These are phyloP conservation scores for Tamandua tetradactyla DNA, from an alignment of 2,797 vertebrate species.

Conservation along the genomic window DNA sequence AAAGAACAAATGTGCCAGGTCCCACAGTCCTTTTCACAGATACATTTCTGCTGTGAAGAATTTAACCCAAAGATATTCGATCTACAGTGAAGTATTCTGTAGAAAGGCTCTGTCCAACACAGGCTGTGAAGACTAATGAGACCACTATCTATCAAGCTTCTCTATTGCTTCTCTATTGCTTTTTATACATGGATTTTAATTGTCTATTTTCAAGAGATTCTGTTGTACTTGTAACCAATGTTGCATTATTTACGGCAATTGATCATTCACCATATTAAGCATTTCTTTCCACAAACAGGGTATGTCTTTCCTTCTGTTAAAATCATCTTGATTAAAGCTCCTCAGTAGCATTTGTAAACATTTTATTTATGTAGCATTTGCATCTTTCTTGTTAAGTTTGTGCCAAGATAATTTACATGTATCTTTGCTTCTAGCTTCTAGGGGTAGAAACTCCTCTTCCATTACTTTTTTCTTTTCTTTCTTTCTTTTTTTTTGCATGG, in stretches of 20 bases:
- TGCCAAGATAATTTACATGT: neutral
- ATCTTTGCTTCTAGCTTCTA: neutral
- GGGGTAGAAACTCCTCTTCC: neutral
- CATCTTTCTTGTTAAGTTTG: neutral
- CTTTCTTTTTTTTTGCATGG: no score
- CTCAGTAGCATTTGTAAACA: neutral
- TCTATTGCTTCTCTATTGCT: neutral
- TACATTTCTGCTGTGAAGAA: neutral
- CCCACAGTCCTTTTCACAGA: neutral
- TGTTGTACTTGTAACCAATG: neutral
- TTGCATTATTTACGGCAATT: neutral
- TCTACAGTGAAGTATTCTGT: neutral
- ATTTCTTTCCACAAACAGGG: neutral
- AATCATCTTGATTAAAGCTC: neutral
- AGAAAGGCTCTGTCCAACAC: neutral
- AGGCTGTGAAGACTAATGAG: neutral
- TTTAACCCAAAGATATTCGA: neutral
- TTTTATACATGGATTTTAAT: neutral
- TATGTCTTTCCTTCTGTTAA: neutral
- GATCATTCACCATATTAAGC: neutral
- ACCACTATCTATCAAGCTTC: no score
- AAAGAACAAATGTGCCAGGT: neutral
- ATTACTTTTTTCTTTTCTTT: no score
- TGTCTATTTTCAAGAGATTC: neutral
- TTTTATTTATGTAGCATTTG: neutral